Conservation (phyloP, 37 sponge, comb jelly and placozoan species). For the Tethya wilhelma region DNA sequence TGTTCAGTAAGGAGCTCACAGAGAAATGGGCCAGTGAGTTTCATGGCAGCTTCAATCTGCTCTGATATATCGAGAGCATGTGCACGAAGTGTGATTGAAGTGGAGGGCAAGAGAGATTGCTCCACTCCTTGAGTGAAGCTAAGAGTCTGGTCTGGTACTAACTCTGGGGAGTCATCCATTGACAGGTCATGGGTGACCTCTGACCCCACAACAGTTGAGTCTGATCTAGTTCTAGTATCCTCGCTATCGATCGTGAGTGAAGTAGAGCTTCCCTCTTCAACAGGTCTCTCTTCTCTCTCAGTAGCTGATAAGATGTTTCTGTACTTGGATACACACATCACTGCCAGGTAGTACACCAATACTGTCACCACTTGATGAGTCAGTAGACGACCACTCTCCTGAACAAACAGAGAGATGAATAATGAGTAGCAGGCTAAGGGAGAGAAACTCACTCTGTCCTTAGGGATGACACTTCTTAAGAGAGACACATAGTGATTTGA, state of each 20-base stretch:
- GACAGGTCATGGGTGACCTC: background rate
- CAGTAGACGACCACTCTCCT: constrained; percentile 35
- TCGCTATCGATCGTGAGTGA: background rate
- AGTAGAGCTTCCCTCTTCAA: background rate
- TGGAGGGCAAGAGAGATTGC: constrained; percentile 10
- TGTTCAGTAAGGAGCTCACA: constrained; percentile 51
- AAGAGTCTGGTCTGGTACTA: background rate
- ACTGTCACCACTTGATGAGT: constrained; percentile 31
- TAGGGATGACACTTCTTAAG: constrained; percentile 18
- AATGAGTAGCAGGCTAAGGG: background rate
- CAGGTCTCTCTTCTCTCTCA: constrained; percentile 3
- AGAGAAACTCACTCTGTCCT: constrained; percentile 39
- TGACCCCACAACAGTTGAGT: background rate
- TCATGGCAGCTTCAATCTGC: constrained; percentile 54
- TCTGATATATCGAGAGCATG: constrained; percentile 59
- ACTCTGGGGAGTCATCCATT: background rate
- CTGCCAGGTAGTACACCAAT: constrained; percentile 59
- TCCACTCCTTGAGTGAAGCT: constrained; percentile 13
- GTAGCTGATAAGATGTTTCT: constrained; percentile 35
- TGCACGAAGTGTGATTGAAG: background rate
- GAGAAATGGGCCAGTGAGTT: constrained; percentile 43
- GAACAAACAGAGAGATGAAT: background rate
- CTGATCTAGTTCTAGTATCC: background rate
- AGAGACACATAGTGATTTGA: constrained; percentile 13
- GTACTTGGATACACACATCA: constrained; percentile 63